A percentile compares a stretch with the other conserved stretches of the same genome.
phyloP scores from a whole-genome alignment of 2,797 vertebrate genomes.

The Poeciliopsis paucimaculata region DNA sequence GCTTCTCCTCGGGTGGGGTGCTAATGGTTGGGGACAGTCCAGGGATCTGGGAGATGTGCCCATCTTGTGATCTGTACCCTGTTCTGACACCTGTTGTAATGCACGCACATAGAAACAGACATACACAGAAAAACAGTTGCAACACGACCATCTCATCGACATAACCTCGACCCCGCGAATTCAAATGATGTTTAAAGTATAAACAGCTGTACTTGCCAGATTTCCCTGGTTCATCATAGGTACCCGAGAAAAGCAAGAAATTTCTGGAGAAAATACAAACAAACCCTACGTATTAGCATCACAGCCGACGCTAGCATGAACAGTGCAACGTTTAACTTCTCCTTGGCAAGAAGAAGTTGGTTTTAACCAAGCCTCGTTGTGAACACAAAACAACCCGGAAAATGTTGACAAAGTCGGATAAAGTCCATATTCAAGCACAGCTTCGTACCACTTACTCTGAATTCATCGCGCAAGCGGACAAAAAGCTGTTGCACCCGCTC shows the following conservation, averaged over 20 bases:
- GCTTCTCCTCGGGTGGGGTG: slow-evolving; percentile 45
- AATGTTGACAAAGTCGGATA: not conserved
- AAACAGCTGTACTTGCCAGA: slow-evolving; percentile 64
- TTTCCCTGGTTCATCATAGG: slow-evolving; percentile 42
- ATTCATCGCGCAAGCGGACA: slow-evolving; percentile 27
- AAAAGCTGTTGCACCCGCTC: not conserved
- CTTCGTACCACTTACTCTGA: slow-evolving; percentile 52
- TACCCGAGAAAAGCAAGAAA: slow-evolving; percentile 19
- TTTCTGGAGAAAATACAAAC: slow-evolving; percentile 55
- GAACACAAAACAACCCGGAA: not conserved
- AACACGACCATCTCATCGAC: not conserved
- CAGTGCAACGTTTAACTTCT: not conserved
- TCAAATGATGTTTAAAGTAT: not conserved
- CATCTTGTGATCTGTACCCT: slow-evolving; percentile 22
- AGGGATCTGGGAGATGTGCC: slow-evolving; percentile 78
- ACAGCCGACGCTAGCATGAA: too few species aligned
- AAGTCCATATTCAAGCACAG: not conserved
- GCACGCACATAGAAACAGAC: not conserved
- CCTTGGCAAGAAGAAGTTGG: not conserved
- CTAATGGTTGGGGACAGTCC: slow-evolving; percentile 66
- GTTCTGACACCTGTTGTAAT: slow-evolving; percentile 29
- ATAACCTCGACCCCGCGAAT: not conserved
- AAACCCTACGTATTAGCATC: slow-evolving; percentile 39
- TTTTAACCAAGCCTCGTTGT: not conserved
- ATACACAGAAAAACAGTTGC: not conserved